phyloP scores from a whole-genome alignment of 92 coral and sea anemone species.

The Epizoanthus rinbou region DNA sequence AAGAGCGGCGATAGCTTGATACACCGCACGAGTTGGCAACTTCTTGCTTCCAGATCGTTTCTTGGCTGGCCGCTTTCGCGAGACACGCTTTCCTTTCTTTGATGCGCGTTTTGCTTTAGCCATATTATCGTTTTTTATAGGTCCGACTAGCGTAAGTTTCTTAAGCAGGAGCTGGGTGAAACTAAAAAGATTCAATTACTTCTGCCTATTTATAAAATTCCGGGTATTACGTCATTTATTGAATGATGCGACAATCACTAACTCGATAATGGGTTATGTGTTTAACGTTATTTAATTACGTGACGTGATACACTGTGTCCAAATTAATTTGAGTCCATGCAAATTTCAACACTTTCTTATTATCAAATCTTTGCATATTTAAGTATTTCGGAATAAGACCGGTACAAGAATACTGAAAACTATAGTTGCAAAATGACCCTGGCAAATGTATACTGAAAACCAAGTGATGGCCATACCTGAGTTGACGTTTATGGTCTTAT shows the following conservation, averaged over 20 bases:
- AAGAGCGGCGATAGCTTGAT: conserved; percentile 32
- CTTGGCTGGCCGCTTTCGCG: background rate
- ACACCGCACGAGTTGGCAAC: conserved; percentile 35
- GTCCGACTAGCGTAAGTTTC: conserved; percentile 13
- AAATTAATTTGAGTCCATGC: background rate
- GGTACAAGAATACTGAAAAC: too few species aligned
- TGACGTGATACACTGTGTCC: background rate
- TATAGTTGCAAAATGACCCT: too few species aligned
- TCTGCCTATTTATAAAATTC: conserved; percentile 24
- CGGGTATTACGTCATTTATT: conserved; percentile 13
- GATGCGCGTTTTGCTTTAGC: conserved; percentile 37
- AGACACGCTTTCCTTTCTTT: conserved; percentile 19
- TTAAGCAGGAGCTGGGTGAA: background rate
- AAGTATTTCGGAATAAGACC: too few species aligned
- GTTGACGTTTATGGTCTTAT: too few species aligned
- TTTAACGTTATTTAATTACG: background rate
- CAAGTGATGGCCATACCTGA: too few species aligned
- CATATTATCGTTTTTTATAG: conserved; percentile 2
- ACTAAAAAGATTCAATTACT: background rate
- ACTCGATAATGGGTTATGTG: background rate
- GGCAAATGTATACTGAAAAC: too few species aligned
- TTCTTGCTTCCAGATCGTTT: conserved; percentile 21
- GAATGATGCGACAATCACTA: conserved; percentile 11
- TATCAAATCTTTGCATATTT: too few species aligned
- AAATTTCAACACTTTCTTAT: background rate